Base-by-base conservation (phyloP, 2,797 vertebrate genomes). In the Masticophis lateralis region DNA sequence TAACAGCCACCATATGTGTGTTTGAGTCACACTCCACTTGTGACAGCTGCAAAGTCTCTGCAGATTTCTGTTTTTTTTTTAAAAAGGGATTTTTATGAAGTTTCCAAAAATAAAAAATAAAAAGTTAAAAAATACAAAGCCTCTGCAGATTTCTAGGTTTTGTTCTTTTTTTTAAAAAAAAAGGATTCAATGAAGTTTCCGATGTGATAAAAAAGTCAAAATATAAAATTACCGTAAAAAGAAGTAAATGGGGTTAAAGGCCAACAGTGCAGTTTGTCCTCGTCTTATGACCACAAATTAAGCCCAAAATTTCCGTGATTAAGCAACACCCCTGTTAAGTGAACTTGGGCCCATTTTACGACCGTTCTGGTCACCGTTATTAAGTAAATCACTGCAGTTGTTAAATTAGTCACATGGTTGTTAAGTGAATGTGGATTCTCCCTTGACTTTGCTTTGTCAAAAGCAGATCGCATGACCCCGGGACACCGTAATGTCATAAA, bases 261-360 rank as follows among this genome's bases (percentile, higher is more conserved):
- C 11, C 61, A 2, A 1, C 5, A 5, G 28, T 5, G 12, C 66
- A 18, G 66, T 14, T 18, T 1, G 6, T 69, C n/a, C n/a, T 69
- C n/a, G 1, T 16, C 66, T 32, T 69, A 32, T 0, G 5, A 2
- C 6, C 2, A 3, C n/a, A 6, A 12, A 18, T 16, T 16, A 18
- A 16, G 14, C 5, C 63, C 5, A 7, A 16, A 32, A 32, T 32
- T 74, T 37, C 14, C 6, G 2, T 32, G 1, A n/a, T 12, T 32
- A 3, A 69, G 66, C n/a, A 18, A 74, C 5, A 18, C n/a, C 14
- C 1, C 32, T 32, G 28, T 74, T 74, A 18, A 18, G 66, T 16
- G 27, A 63, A 27, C 28, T 28, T 28, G 27, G n/a, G 6, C n/a
- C 14, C 14, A 18, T 32, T 69, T 74, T 37, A 37, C 1, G 6